Base-by-base conservation (phyloP, 2,888 invertebrate species). In the Pilophorus perplexus region DNA sequence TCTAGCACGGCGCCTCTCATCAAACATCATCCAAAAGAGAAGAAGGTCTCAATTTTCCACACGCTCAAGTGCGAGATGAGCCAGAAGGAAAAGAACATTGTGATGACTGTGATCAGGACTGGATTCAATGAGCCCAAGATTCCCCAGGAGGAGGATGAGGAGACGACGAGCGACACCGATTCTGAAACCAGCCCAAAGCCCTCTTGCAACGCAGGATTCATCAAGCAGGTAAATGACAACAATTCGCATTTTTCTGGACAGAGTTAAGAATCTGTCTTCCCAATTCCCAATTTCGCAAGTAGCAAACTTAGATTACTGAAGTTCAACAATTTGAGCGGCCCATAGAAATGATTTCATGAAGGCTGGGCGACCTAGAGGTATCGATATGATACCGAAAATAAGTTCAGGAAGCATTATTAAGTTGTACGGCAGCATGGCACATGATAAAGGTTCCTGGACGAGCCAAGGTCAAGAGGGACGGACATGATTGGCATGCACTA, bases 11-110 rank as follows among this genome's bases (percentile, higher is more conserved):
- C 71, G 3, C 65, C 60, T 0, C 66, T 69, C 12, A 28, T 67
- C 37, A 27, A 28, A 23, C 42, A 40, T 12, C 50, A 44, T n/a
- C 16, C 33, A n/a, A 42, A 38, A n/a, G 33, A 50, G 48, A 72
- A 72, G 46, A 69, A 71, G 23, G 67, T 65, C 33, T 59, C 59
- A 10, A 65, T 68, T 23, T 70, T 69, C 50, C 71, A 72, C 59
- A 22, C 62, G n/a, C 33, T 44, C 12, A 27, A 46, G n/a, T 71
- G 67, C 54, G 67, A 66, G 20, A 55, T 66, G n/a, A 68, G 66
- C 5, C 73, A 73, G 52, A 73, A 72, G 33, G 73, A 74, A 54
- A 67, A 71, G 28, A 74, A 74, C 67, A 69, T 74, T 23, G 67
- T 74, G 42, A 69, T 74, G 22, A 62, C 48, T 2, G 46, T 62